Base-by-base conservation (phyloP, 2,113 vertebrate species). In the Triplophysa dalaica region DNA sequence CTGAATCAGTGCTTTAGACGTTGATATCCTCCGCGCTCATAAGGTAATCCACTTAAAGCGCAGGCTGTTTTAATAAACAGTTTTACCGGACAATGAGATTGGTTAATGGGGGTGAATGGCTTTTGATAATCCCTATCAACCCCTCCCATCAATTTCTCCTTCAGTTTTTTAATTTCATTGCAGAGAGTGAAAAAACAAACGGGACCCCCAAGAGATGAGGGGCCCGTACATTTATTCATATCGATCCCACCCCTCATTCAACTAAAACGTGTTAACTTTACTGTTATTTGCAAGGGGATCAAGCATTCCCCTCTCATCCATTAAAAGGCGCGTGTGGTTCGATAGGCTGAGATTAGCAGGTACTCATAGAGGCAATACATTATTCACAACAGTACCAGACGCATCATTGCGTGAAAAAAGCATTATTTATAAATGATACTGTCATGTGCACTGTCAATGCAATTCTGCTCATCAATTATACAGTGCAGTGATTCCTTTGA, bases 191-290 rank as follows among this genome's bases (percentile, higher is more conserved):
- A 78, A 94, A 93, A 94, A 96, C 93, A 94, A 87, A 88, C 83
- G 86, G 88, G 86, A 93, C 93, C 94, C 79, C 26, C 82, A 92
- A 83, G 85, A 89, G 93, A 88, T 81, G 88, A 91, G 80, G 82
- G 93, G 92, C 92, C 93, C 94, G 92, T 93, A 91, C 92, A 94
- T 95, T 96, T 97, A 95, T 96, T 97, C 96, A 95, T 95, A 98
- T 97, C 92, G 96, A 96, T 96, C 92, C 0, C 10, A 60, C 54
- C 26, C 70, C 62, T 58, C 60, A 24, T 69, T 77, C 92, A 89
- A 83, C 85, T 92, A 94, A 92, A 84, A 91, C 87, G 89, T 92
- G 90, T 96, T 97, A 96, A 93, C 93, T 89, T 93, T 93, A 92
- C 90, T 89, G 90, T 94, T 96, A 95, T 96, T 96, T 92, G 90